phyloP scores from a whole-genome alignment of 2,888 invertebrate genomes.

The Quadroppia sp. region DNA sequence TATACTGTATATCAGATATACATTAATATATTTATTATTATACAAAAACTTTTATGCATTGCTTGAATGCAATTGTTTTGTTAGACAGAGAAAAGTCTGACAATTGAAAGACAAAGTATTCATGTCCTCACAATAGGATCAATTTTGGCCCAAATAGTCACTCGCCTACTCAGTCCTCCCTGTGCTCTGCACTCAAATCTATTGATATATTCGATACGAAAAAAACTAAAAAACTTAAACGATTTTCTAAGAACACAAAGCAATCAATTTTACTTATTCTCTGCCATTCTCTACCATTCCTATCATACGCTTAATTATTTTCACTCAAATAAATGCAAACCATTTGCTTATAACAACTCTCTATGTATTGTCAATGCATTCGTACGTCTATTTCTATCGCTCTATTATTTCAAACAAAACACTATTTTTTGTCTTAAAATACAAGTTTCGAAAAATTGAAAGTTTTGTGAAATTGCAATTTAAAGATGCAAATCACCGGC shows the following conservation, averaged over 20 bases:
- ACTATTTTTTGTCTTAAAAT: neutral
- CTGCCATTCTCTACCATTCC: slow-evolving; percentile 9
- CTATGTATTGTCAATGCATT: neutral
- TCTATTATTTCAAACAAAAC: neutral
- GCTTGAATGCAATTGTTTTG: slow-evolving; percentile 20
- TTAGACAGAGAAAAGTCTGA: slow-evolving; percentile 3
- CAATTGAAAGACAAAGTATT: slow-evolving; percentile 28
- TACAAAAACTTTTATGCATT: slow-evolving; percentile 14
- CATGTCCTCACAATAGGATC: slow-evolving; percentile 18
- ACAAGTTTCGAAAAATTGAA: neutral
- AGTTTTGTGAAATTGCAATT: neutral
- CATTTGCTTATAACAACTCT: too few species aligned
- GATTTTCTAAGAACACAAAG: slow-evolving; percentile 32
- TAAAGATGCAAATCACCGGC: neutral
- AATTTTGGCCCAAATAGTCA: slow-evolving; percentile 22
- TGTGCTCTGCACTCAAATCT: neutral
- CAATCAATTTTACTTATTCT: neutral
- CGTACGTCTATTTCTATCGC: neutral
- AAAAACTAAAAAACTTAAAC: neutral
- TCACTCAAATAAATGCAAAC: slow-evolving; percentile 7
- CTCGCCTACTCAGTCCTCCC: slow-evolving; percentile 24
- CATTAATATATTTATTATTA: neutral
- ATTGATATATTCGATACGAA: neutral
- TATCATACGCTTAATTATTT: slow-evolving; percentile 16
- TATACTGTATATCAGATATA: neutral